Base-by-base conservation (phyloP, 2,797 vertebrate species). In the Gorsachius magnificus region DNA sequence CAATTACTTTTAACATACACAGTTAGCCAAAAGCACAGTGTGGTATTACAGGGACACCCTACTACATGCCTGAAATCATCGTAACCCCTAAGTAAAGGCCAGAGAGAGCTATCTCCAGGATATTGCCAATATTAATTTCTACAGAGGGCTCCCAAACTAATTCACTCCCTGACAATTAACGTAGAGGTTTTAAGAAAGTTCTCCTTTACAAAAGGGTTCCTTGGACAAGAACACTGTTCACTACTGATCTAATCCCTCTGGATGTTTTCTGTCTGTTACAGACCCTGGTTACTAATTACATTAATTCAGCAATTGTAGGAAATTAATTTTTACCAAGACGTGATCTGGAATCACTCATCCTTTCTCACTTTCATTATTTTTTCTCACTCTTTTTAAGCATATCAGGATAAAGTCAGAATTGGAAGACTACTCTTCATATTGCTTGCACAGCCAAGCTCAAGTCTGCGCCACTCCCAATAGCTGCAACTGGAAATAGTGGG, bases 241-340 rank as follows among this genome's bases (percentile, higher is more conserved):
- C 29, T 31, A 16, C 43, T 75, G 64, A 50, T 31, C 41, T 38
- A 76, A 77, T 19, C 50, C 54, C 65, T 69, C 43, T 69, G 84
- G 28, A 57, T 64, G 43, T 25, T 83, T 90, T 72, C 69, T 71
- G 50, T 51, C 86, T n/a, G 16, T 58, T 85, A 57, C 43, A 92
- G 76, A n/a, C 17, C 17, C 38, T 74, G 38, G 38, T 35, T 78
- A 71, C 78, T n/a, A 57, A 95, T 80, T 28, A 85, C 82, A 75
- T 69, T 75, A 87, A 92, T 89, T 68, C 76, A 80, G 83, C 80
- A 91, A 81, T 14, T 84, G 66, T 61, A 95, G 78, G 60, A 84
- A 90, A 94, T 93, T 50, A 79, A 82, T 95, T 92, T 68, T 48
- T 70, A 80, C 29, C 28, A 33, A 85, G 57, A 64, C 0, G 0